These are phyloP conservation scores for Morone chrysops DNA, from an alignment of 2,113 vertebrate genomes.

Conservation along the genomic window DNA sequence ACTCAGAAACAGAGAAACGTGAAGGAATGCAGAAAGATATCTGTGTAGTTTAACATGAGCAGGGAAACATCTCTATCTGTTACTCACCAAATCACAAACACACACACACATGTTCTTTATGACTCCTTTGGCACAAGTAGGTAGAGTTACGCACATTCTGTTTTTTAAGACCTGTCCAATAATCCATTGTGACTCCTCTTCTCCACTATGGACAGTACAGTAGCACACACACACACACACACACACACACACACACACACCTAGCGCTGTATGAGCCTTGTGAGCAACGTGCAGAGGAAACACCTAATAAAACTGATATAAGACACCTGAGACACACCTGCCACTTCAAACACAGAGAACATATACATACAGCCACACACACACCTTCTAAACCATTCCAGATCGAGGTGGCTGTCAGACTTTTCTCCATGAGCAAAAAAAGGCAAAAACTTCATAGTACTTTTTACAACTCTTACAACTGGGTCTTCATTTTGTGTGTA, in stretches of 20 bases:
- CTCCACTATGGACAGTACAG: conserved; percentile 40
- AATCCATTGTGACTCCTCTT: conserved; percentile 36
- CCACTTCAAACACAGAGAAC: conserved; percentile 78
- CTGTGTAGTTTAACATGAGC: conserved; percentile 13
- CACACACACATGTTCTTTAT: conserved; percentile 29
- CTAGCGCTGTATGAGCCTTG: background rate
- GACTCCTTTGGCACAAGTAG: conserved; percentile 29
- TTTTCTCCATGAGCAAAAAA: conserved; percentile 38
- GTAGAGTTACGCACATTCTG: conserved; percentile 44
- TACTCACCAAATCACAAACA: background rate
- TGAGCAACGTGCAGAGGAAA: conserved; percentile 64
- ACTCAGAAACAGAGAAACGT: conserved; percentile 3
- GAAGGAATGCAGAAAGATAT: conserved; percentile 58
- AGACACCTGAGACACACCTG: conserved; percentile 79
- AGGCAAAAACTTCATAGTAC: conserved; percentile 15
- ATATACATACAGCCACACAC: conserved; percentile 23
- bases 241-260: conserved; percentile 23
- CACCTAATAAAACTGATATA: conserved; percentile 76
- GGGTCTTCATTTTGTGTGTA: conserved; percentile 9
- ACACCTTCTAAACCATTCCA: conserved; percentile 69
- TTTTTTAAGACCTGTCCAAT: conserved; percentile 20
- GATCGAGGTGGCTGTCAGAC: conserved; percentile 59
- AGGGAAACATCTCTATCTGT: conserved; percentile 48
- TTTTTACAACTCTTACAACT: background rate
- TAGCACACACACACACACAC: background rate